A percentile compares a stretch with the other conserved stretches of the same genome.
These are phyloP conservation scores for Amphipoea lucens DNA, from an alignment of 2,888 invertebrate genomes.

Conservation along the genomic window DNA sequence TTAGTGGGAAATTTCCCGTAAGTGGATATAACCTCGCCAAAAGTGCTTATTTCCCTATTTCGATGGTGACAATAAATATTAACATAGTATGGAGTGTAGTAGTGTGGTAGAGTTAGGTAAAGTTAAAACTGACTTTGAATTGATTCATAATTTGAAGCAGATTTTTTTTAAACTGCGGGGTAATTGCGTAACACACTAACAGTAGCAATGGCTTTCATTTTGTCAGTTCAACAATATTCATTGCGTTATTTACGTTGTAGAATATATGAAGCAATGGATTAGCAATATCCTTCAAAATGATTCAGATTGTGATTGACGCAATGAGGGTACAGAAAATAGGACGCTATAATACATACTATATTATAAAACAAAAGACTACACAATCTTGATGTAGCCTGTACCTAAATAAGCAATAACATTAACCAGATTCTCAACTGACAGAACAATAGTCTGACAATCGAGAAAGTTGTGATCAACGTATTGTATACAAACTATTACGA, in stretches of 20 bases:
- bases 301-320: not conserved
- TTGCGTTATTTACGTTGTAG: not conserved
- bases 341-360: not conserved
- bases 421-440: slow-evolving; percentile 21
- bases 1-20: not conserved
- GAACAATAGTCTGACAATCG: slow-evolving; percentile 49
- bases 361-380: slow-evolving; percentile 8
- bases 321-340: not conserved
- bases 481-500: slow-evolving; percentile 73
- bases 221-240: not conserved
- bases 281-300: not conserved
- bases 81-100: not conserved
- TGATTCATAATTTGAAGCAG: not conserved
- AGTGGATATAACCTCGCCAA: slow-evolving; percentile 1
- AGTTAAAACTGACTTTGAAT: not conserved
- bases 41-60: slow-evolving; percentile 7
- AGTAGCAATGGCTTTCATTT: not conserved
- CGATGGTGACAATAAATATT: not conserved
- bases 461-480: slow-evolving; percentile 61
- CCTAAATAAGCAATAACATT: not conserved
- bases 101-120: not conserved
- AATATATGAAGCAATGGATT: not conserved
- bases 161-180: not conserved
- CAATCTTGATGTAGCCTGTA: not conserved
- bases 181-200: not conserved